Evolutionary conservation across 2,888 invertebrate genomes (phyloP), one percentile per base, ranked within the genome.

Genomic region (Sericinus montela): DNA sequence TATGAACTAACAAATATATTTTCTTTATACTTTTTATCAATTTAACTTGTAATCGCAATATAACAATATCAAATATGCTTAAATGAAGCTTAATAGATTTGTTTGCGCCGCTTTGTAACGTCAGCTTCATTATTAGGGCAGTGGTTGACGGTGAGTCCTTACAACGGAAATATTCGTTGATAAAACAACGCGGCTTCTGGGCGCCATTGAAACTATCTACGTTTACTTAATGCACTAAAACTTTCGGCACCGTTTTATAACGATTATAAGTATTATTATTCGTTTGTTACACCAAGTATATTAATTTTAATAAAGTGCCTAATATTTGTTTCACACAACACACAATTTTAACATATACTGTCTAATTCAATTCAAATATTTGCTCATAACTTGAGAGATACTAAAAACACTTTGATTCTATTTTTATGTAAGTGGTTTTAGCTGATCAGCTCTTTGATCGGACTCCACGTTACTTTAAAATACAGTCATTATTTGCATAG

Each of bases 141-240:
- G 74, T 72, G 80, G 76, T 68, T 63, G 74, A 72, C 75, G 79
- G 82, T 80, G 72, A 69, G 69, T 67, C 62, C 54, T 56, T 58
- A 57, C 19, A 5, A 19, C 19, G 5, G 19, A 3, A 19, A n/a
- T 19, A 3, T 19, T 19, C 5, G 19, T 19, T 5, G 19, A 54
- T 61, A 63, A 45, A 57, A 69, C 58, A 57, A 61, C 58, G 68
- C 64, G 70, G 84, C 79, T 79, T 81, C 73, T 75, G 81, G 82
- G 83, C 73, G 75, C 72, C 78, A 41, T 72, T 69, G 71, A 67
- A 73, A 75, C 75, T 80, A 80, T 71, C 70, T 75, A 66, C 62
- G 46, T 30, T 52, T 3, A 2, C 19, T 5, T 56, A 51, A 47
- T 54, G 55, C 56, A 55, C 54, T 50, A 47, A 57, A 42, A 48